Evolutionary conservation across 1,140 invertebrate genomes (phyloP).

Genomic region (Microplitis mediator): DNA sequence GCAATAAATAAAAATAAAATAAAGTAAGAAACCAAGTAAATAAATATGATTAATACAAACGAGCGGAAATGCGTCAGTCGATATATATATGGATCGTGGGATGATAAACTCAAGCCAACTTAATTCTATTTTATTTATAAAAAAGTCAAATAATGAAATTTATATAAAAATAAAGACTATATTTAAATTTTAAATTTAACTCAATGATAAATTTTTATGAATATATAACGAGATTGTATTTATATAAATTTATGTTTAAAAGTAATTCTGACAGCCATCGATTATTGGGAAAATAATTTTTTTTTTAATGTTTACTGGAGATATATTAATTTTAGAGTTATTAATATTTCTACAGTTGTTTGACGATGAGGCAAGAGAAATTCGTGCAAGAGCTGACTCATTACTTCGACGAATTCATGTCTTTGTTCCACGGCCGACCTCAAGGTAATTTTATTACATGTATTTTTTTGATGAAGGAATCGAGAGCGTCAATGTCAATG

Average conservation of each 20-base stretch:
- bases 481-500: no score
- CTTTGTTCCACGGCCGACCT: slow-evolving; percentile 69
- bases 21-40: background rate
- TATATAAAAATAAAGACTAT: no score
- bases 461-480: no score
- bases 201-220: no score
- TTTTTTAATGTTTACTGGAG: no score
- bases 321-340: no score
- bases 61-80: slow-evolving; percentile 7
- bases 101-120: background rate
- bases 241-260: no score
- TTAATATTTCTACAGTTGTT: slow-evolving; percentile 67
- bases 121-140: background rate
- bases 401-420: slow-evolving; percentile 75
- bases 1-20: background rate
- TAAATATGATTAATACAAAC: background rate
- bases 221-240: no score
- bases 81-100: background rate
- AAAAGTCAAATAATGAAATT: no score
- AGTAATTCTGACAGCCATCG: no score
- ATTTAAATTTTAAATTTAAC: no score
- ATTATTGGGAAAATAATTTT: no score
- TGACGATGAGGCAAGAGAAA: slow-evolving; percentile 78
- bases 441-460: slow-evolving; percentile 54
- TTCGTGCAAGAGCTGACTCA: slow-evolving; percentile 76